Base-by-base conservation (phyloP, 2,888 invertebrate species). In the Agrochola circellaris region DNA sequence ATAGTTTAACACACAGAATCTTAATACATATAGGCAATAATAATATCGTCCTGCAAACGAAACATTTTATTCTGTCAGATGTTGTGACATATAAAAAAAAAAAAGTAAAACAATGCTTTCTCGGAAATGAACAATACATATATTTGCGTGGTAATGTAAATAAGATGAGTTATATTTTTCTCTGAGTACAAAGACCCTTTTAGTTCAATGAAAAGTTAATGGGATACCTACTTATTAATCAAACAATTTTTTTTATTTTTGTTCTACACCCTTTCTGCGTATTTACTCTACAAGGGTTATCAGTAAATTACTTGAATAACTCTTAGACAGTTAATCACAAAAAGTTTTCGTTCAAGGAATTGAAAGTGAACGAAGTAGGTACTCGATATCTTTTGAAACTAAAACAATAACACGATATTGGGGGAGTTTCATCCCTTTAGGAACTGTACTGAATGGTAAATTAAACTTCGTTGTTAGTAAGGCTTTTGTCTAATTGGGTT, bases 371-470 rank as follows among this genome's bases (percentile, higher is more conserved):
- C 66, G 26, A 70, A 62, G 17, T n/a, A n/a, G n/a, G n/a, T 51
- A 60, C 17, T 72, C 6, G 26, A 54, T 68, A 60, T 71, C 60
- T 42, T 77, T 62, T 20, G 26, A 17, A 65, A 73, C 81, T 51
- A 34, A 68, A 79, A 67, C 58, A 79, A 60, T 79, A 51, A 45
- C 2, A 73, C 2, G 7, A 20, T 64, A 79, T 73, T 68, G 42
- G 7, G 51, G n/a, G 23, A 80, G 42, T 68, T 73, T 23, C 30
- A 51, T 30, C 15, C 54, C 58, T 68, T 54, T 17, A n/a, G n/a
- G 20, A 54, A 54, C 8, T 45, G 34, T 38, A 51, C 15, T 26
- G 15, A 67, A 48, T 65, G 9, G 15, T 26, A 48, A 74, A 60
- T 38, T 38, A 15, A 13, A 79, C n/a, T 72, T 61, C 60, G 11